phyloP scores from a whole-genome alignment of 2,113 vertebrate species.

The Nerophis ophidion region DNA sequence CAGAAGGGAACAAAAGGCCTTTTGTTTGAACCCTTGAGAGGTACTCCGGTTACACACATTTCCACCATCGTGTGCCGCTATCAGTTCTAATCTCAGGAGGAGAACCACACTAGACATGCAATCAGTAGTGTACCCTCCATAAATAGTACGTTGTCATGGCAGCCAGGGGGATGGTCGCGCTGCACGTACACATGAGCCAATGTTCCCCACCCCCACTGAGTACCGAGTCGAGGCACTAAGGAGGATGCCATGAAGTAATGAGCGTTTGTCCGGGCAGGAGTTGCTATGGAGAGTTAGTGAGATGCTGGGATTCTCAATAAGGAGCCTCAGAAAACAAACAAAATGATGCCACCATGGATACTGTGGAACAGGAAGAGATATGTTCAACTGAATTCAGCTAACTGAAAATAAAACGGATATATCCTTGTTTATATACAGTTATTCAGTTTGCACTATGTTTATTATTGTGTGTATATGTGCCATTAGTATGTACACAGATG shows the following conservation, averaged over 20 bases:
- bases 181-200: conserved; percentile 4
- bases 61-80: conserved; percentile 15
- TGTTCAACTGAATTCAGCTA: too few relatives aligned
- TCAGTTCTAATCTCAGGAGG: not conserved
- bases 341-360: not conserved
- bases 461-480: not conserved
- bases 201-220: not conserved
- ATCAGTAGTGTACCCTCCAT: conserved; percentile 1
- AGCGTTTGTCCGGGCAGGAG: conserved; percentile 13
- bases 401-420: too few relatives aligned
- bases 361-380: not conserved
- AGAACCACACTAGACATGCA: conserved; percentile 8
- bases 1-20: not conserved
- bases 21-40: not conserved
- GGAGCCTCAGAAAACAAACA: not conserved
- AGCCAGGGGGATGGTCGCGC: conserved; percentile 1
- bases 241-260: not conserved
- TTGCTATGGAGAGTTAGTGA: conserved; percentile 25
- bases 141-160: conserved; percentile 18
- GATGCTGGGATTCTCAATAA: not conserved
- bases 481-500: not conserved
- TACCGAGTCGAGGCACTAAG: not conserved
- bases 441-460: not conserved
- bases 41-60: conserved; percentile 3
- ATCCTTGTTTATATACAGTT: too few relatives aligned